Conservation (phyloP, 2,797 vertebrate species). For the Enteromius trimaculatus region DNA sequence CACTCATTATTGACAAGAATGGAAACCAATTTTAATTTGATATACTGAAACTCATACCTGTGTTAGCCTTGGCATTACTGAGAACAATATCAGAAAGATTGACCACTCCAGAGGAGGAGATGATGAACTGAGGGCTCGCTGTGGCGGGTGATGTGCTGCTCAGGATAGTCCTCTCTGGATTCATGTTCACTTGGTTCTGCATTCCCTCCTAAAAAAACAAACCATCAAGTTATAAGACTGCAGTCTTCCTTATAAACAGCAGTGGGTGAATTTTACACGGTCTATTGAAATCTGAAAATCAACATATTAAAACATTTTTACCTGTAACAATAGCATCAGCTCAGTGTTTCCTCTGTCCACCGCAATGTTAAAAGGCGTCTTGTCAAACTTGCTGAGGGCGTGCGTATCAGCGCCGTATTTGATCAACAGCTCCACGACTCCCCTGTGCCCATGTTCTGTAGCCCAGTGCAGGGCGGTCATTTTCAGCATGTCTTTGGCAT, state of each 20-base stretch:
- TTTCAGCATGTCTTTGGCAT: slow-evolving; percentile 93
- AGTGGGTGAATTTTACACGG: not conserved
- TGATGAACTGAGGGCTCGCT: slow-evolving; percentile 68
- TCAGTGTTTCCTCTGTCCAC: slow-evolving; percentile 87
- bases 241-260: not conserved
- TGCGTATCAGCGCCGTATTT: slow-evolving; percentile 87
- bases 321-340: slow-evolving; percentile 88
- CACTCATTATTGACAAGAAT: not conserved
- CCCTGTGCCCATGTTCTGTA: slow-evolving; percentile 83
- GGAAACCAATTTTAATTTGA: not conserved
- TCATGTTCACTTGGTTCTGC: slow-evolving; percentile 71
- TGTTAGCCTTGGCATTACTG: slow-evolving; percentile 64
- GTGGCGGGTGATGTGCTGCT: slow-evolving; percentile 53
- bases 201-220: slow-evolving; percentile 74
- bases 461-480: slow-evolving; percentile 96
- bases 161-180: slow-evolving; percentile 53
- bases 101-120: slow-evolving; percentile 73
- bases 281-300: not conserved
- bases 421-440: slow-evolving; percentile 83
- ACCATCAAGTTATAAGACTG: not conserved
- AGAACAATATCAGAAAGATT: slow-evolving; percentile 68
- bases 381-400: slow-evolving; percentile 90
- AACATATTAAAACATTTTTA: slow-evolving; percentile 52
- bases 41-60: slow-evolving; percentile 61
- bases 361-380: slow-evolving; percentile 90